Base-by-base conservation (phyloP, 1,140 invertebrate species). In the Vollenhovia emeryi region DNA sequence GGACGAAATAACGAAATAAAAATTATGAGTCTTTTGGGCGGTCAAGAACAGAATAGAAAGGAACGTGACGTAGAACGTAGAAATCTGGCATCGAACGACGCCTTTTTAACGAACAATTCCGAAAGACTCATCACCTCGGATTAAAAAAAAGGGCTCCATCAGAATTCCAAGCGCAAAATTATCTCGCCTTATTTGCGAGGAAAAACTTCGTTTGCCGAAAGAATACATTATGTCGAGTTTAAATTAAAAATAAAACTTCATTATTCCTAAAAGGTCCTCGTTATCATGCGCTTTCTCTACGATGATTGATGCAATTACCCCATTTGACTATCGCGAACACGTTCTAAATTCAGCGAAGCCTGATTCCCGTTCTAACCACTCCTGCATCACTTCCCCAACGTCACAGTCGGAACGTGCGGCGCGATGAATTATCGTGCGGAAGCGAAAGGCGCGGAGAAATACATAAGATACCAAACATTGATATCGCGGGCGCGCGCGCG, bases 391-490 rank as follows among this genome's bases (percentile, higher is more conserved):
- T 71, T 71, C 13, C n/a, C n/a, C 18, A 43, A 71, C 66, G 66
- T 82, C 66, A 80, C 64, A 24, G 24, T 21, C 76, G 30, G 48
- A 55, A 55, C 64, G 50, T 57, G 40, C 66, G 21, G 36, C 50
- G 78, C 78, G 78, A 82, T 82, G 78, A 82, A 82, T 80, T 80
- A 80, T 82, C 66, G 18, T 45, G 78, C 36, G 40, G 18, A 57
- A 27, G 66, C 66, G 64, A 82, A 82, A 82, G 50, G 78, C 66
- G 66, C 64, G 50, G 78, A 82, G 78, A 62, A 84, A 86, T 86
- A 86, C 76, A 73, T 84, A 86, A 89, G 87, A 86, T 74, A 86
- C 18, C 57, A 80, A n/a, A 57, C 68, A 33, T 84, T 86, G 68
- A 89, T 88, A 66, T 62, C 78, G 75, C 60, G 30, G 30, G 57